Evolutionary conservation across 2,888 invertebrate species (phyloP).

Genomic region (Stenodema calcarata): DNA sequence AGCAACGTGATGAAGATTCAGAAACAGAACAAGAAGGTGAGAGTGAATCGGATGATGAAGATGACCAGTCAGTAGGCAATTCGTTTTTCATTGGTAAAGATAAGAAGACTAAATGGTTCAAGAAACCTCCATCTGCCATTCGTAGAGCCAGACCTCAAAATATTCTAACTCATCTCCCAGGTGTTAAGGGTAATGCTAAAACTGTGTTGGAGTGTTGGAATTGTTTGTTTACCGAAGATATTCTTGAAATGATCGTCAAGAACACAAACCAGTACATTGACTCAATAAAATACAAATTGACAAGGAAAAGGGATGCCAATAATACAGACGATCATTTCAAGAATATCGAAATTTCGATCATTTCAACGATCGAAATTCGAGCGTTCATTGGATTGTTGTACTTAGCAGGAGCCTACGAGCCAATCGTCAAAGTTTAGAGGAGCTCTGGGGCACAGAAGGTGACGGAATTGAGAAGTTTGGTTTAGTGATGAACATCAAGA

Average conservation of each 20-base stretch:
- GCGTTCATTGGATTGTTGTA: slow-evolving; percentile 56
- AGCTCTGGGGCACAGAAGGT: slow-evolving; percentile 47
- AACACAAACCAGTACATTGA: slow-evolving; percentile 57
- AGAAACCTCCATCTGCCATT: neutral
- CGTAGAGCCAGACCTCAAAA: slow-evolving; percentile 31
- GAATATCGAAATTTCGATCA: too few species aligned
- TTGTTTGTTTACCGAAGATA: slow-evolving; percentile 17
- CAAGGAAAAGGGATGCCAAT: slow-evolving; percentile 54
- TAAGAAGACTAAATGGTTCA: slow-evolving; percentile 54
- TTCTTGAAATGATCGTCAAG: slow-evolving; percentile 56
- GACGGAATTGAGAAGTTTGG: slow-evolving; percentile 58
- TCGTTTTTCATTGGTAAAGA: slow-evolving; percentile 46
- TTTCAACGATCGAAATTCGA: slow-evolving; percentile 53
- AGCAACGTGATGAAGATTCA: neutral
- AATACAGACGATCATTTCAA: slow-evolving; percentile 53
- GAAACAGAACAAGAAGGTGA: neutral
- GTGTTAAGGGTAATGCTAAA: too few species aligned
- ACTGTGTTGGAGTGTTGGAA: too few species aligned
- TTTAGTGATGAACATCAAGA: slow-evolving; percentile 57
- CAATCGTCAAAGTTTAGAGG: slow-evolving; percentile 54
- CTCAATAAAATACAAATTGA: slow-evolving; percentile 52
- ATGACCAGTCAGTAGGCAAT: neutral
- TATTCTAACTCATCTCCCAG: slow-evolving; percentile 49
- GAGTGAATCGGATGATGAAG: neutral
- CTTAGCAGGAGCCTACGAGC: slow-evolving; percentile 35